Evolutionary conservation across 1,140 invertebrate genomes (phyloP).

Genomic region (Sitophilus oryzae): DNA sequence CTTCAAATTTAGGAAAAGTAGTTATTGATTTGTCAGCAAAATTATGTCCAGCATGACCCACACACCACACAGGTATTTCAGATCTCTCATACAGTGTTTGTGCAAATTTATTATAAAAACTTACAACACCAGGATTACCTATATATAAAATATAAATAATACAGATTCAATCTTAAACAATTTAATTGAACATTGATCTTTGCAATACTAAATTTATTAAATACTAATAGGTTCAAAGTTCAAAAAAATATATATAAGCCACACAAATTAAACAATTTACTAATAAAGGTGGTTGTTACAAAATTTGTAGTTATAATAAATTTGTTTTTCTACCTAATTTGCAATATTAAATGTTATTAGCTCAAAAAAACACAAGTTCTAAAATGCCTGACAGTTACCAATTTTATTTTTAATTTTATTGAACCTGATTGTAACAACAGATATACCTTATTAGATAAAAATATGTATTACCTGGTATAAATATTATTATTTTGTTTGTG

Average conservation of each 20-base stretch:
- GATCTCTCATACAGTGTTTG: conserved; percentile 53
- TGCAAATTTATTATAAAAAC: conserved; percentile 69
- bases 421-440: not conserved
- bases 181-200: not conserved
- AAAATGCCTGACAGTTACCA: too few species aligned
- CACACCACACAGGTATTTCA: conserved; percentile 61
- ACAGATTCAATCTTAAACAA: not conserved
- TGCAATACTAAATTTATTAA: not conserved
- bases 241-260: too few species aligned
- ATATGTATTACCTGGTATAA: conserved; percentile 50
- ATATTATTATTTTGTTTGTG: conserved; percentile 49
- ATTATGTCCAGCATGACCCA: conserved; percentile 68
- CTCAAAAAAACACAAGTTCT: not conserved
- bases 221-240: too few species aligned
- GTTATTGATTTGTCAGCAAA: conserved; percentile 46
- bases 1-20: conserved; percentile 46
- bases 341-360: not conserved
- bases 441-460: not conserved
- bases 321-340: too few species aligned
- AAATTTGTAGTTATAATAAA: too few species aligned
- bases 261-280: too few species aligned
- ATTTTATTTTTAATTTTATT: too few species aligned
- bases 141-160: conserved; percentile 1
- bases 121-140: conserved; percentile 58
- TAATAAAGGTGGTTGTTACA: too few species aligned